Conservation (phyloP, 2,797 vertebrate genomes). For the Falco cherrug region DNA sequence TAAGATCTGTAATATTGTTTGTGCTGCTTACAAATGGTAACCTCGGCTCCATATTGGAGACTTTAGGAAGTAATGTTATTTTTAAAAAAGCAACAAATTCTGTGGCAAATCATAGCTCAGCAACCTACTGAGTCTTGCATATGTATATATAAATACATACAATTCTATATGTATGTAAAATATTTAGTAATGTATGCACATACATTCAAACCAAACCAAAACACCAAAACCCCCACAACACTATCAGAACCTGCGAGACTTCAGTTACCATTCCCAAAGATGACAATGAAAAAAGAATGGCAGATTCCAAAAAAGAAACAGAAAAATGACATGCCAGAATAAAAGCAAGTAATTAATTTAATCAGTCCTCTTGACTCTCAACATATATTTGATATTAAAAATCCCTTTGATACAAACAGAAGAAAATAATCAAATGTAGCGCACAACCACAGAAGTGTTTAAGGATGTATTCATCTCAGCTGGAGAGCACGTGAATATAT, state of each 20-base stretch:
- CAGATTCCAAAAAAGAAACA: background rate
- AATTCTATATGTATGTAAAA: too few relatives aligned
- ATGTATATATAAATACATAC: too few relatives aligned
- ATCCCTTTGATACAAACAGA: background rate
- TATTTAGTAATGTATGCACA: too few relatives aligned
- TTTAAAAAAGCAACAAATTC: background rate
- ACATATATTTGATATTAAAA: constrained; percentile 9
- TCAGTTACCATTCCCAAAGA: background rate
- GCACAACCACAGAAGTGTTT: background rate
- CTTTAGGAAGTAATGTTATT: background rate
- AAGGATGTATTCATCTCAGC: background rate
- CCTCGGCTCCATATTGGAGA: background rate
- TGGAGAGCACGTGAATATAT: background rate
- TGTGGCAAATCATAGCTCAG: too few relatives aligned
- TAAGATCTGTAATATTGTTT: background rate
- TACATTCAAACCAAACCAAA: background rate
- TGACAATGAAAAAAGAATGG: background rate
- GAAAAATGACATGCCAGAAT: background rate
- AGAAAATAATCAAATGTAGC: constrained; percentile 19
- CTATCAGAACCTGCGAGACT: background rate
- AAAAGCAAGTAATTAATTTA: background rate
- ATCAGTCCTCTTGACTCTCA: background rate
- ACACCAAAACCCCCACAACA: background rate
- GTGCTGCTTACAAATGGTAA: background rate
- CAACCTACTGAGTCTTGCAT: too few relatives aligned